phyloP scores from a whole-genome alignment of 2,888 invertebrate species.

The Aporophyla nigra region DNA sequence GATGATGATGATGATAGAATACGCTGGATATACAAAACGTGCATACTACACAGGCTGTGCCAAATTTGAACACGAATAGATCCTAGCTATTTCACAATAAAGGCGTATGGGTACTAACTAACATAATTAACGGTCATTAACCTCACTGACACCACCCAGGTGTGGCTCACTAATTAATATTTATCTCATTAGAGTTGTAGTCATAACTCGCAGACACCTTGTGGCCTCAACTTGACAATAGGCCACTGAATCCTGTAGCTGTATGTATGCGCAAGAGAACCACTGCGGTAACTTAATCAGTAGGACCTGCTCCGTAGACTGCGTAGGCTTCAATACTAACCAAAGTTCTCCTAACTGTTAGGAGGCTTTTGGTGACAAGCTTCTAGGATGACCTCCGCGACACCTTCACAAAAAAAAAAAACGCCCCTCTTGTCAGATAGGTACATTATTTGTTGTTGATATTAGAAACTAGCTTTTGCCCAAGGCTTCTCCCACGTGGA shows the following conservation, averaged over 20 bases:
- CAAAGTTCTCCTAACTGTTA: no score
- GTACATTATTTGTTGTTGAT: no score
- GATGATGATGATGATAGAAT: no score
- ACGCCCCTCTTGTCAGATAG: no score
- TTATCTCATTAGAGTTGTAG: slow-evolving; percentile 25
- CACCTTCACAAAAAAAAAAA: no score
- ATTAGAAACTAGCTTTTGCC: no score
- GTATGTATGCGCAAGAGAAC: background rate
- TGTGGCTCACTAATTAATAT: slow-evolving; percentile 44
- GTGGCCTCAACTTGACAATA: slow-evolving; percentile 1
- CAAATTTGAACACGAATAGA: background rate
- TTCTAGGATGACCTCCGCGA: no score
- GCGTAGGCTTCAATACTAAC: no score
- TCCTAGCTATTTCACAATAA: slow-evolving; percentile 11
- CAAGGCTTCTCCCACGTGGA: no score
- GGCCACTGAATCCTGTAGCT: slow-evolving; percentile 16
- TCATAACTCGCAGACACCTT: slow-evolving; percentile 12
- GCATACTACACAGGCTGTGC: background rate
- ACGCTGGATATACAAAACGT: background rate
- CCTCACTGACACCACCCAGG: slow-evolving; percentile 45
- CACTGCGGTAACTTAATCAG: background rate
- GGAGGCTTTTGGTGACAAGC: no score
- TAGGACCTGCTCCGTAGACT: background rate
- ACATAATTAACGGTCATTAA: slow-evolving; percentile 32
- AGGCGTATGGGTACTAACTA: background rate